Conservation (phyloP, 2,888 invertebrate genomes). For the Yponomeuta plumbellus region DNA sequence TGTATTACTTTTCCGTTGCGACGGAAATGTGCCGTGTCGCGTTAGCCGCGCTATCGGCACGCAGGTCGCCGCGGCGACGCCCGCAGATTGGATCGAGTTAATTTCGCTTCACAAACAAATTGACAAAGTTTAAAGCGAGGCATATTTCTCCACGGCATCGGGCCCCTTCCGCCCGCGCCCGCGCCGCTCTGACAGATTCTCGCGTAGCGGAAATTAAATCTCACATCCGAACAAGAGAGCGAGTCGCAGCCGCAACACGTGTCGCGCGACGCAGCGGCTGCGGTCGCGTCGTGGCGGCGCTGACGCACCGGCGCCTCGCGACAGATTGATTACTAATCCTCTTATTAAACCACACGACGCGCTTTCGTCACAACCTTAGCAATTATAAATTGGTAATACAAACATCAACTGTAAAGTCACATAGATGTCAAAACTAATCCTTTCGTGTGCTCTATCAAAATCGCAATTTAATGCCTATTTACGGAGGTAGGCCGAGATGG, state of each 20-base stretch:
- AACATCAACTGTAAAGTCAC: neutral
- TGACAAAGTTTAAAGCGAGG: conserved; percentile 76
- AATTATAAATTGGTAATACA: neutral
- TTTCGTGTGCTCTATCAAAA: conserved; percentile 64
- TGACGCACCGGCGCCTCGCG: conserved; percentile 26
- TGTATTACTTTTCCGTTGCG: conserved; percentile 32
- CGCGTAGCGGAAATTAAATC: conserved; percentile 75
- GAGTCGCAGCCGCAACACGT: conserved; percentile 25
- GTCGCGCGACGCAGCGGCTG: conserved; percentile 30
- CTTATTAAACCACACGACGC: conserved; percentile 16
- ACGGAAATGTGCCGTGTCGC: conserved; percentile 53
- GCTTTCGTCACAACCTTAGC: neutral
- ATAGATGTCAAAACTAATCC: conserved; percentile 11
- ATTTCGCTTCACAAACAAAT: conserved; percentile 77
- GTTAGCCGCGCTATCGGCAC: conserved; percentile 44
- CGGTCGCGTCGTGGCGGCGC: conserved; percentile 33
- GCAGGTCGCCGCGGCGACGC: conserved; percentile 54
- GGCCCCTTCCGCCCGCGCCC: conserved; percentile 27
- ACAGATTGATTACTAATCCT: conserved; percentile 44
- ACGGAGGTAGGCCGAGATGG: conserved; percentile 59
- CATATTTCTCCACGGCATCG: conserved; percentile 69
- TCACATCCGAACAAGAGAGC: conserved; percentile 73
- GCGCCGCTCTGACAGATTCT: conserved; percentile 55
- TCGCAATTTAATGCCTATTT: conserved; percentile 75
- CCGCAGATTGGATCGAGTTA: conserved; percentile 76